phyloP scores from a whole-genome alignment of 1,140 invertebrate species.

The Teleopsis dalmanni region DNA sequence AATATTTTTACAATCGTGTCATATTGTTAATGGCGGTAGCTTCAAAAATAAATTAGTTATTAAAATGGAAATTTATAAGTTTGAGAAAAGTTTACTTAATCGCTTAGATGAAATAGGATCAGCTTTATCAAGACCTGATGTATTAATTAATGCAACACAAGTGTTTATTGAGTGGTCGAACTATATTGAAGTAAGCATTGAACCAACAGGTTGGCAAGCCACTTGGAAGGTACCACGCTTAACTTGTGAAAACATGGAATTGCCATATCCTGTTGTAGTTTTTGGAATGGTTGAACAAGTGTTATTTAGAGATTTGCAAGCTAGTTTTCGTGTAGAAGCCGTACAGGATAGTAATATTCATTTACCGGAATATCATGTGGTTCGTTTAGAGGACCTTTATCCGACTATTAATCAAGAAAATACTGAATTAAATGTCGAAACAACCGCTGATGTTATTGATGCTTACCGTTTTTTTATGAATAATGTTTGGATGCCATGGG shows the following conservation, averaged over 20 bases:
- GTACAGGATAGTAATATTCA: constrained; percentile 54
- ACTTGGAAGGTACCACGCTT: constrained; percentile 55
- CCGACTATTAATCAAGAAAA: constrained; percentile 52
- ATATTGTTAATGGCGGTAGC: no score
- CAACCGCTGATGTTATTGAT: constrained; percentile 49
- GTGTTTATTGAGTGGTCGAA: constrained; percentile 51
- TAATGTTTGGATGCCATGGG: constrained; percentile 58
- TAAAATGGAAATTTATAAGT: constrained; percentile 50
- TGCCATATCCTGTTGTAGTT: constrained; percentile 54
- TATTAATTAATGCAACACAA: constrained; percentile 47
- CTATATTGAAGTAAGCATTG: constrained; percentile 51
- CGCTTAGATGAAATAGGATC: constrained; percentile 50
- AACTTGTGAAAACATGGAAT: constrained; percentile 50
- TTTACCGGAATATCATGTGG: constrained; percentile 51
- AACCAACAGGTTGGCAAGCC: constrained; percentile 53
- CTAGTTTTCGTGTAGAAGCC: constrained; percentile 47
- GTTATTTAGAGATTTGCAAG: constrained; percentile 46
- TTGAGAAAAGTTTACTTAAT: constrained; percentile 52
- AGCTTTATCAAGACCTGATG: constrained; percentile 44
- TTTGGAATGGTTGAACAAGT: constrained; percentile 50
- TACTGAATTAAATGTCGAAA: constrained; percentile 41
- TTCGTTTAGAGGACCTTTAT: constrained; percentile 52
- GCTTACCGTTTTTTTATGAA: constrained; percentile 54
- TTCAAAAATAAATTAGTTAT: no score
- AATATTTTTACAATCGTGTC: no score